Conservation (phyloP, 2,888 invertebrate genomes). For the Microplitis deprimator region DNA sequence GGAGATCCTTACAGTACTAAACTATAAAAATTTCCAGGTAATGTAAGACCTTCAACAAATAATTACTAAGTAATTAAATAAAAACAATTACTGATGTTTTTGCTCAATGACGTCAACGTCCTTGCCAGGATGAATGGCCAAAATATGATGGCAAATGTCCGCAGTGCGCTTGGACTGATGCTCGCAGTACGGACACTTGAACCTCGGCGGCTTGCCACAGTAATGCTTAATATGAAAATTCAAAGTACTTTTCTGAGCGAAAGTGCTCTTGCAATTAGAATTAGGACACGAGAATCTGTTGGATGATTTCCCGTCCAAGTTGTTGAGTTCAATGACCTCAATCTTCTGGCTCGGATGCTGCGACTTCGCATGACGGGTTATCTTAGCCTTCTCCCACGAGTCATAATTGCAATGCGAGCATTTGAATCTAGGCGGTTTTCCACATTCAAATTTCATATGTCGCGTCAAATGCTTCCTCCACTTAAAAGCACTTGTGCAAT, state of each 20-base stretch:
- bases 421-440: conserved; percentile 65
- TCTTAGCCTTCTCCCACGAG: conserved; percentile 65
- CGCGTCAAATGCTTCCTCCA: conserved; percentile 38
- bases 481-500: conserved; percentile 17
- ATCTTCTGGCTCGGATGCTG: conserved; percentile 55
- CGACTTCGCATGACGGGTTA: conserved; percentile 64
- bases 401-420: conserved; percentile 67
- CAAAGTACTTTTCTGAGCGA: conserved; percentile 51
- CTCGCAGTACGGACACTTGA: conserved; percentile 61
- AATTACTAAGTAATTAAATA: too few relatives aligned
- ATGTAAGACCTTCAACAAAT: too few relatives aligned
- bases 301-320: too few relatives aligned
- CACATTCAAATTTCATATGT: conserved; percentile 67
- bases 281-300: neutral
- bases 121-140: too few relatives aligned
- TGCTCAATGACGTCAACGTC: too few relatives aligned
- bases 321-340: too few relatives aligned
- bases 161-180: conserved; percentile 49
- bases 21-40: too few relatives aligned
- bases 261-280: neutral
- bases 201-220: conserved; percentile 61
- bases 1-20: too few relatives aligned
- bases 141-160: conserved; percentile 6
- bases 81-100: too few relatives aligned
- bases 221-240: conserved; percentile 60